phyloP scores from a whole-genome alignment of 2,797 vertebrate genomes.

The Cyprinella venusta region DNA sequence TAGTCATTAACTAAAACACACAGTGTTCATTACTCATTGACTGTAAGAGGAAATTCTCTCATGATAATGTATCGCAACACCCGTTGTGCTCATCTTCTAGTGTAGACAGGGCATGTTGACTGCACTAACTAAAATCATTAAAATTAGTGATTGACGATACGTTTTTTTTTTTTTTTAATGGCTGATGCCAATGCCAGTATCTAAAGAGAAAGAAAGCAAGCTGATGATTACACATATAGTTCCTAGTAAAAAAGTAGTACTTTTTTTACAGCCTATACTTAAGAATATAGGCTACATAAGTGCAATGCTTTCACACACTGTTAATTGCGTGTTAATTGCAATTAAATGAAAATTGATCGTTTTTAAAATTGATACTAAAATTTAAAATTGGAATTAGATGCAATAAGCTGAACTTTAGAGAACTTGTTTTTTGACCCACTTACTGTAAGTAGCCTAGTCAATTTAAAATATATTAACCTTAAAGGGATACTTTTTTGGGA shows the following conservation, averaged over 20 bases:
- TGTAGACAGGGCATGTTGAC: neutral
- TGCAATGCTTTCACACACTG: neutral
- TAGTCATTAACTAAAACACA: conserved; percentile 55
- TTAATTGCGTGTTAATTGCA: neutral
- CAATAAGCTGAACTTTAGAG: neutral
- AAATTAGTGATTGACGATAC: neutral
- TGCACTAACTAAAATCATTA: conserved; percentile 14
- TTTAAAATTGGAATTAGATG: neutral
- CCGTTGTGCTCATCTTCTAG: conserved; percentile 22
- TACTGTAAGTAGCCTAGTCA: neutral
- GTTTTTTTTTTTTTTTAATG: neutral
- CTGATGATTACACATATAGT: neutral
- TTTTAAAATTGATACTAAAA: neutral
- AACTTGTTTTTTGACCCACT: neutral
- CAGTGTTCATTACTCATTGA: conserved; percentile 77
- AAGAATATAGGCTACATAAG: neutral
- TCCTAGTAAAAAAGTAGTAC: no score
- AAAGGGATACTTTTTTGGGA: no score
- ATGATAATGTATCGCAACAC: conserved; percentile 24
- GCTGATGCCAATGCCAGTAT: neutral
- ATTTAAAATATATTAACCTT: neutral
- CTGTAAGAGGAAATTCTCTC: conserved; percentile 53
- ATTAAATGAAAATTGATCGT: neutral
- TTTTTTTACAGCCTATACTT: neutral
- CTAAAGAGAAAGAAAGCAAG: neutral